Evolutionary conservation across 2,888 invertebrate species (phyloP).

Genomic region (Tachystola acroxantha): DNA sequence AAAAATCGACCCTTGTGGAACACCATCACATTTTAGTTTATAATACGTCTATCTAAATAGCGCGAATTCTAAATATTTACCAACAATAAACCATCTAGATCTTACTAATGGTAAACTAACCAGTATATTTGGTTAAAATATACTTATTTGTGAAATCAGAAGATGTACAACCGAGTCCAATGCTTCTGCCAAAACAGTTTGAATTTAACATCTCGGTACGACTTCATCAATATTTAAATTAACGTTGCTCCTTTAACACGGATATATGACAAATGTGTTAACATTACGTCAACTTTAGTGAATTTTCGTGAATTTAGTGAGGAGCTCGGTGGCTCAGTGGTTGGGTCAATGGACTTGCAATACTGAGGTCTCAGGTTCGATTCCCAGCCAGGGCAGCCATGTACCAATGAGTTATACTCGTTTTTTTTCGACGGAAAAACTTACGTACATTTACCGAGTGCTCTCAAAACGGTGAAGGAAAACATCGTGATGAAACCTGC

Average conservation of each 20-base stretch:
- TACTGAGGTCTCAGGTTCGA: too few relatives aligned
- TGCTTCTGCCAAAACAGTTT: conserved; percentile 1
- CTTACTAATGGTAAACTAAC: not conserved
- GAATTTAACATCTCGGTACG: not conserved
- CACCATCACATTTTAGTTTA: not conserved
- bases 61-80: not conserved
- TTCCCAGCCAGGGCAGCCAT: too few relatives aligned
- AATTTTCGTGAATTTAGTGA: too few relatives aligned
- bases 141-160: conserved; percentile 6
- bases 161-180: conserved; percentile 5
- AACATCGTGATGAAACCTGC: too few relatives aligned
- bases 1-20: too few relatives aligned
- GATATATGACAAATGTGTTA: not conserved
- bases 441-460: too few relatives aligned
- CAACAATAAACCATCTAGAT: not conserved
- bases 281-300: conserved; percentile 7
- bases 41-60: not conserved
- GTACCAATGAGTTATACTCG: too few relatives aligned
- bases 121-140: conserved; percentile 3
- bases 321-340: too few relatives aligned
- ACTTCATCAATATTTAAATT: not conserved
- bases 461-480: too few relatives aligned
- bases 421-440: too few relatives aligned
- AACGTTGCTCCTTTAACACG: not conserved
- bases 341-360: too few relatives aligned